Evolutionary conservation across 2,888 invertebrate species (phyloP), one percentile per base, ranked within the genome.

Genomic region (Suillia variegata): DNA sequence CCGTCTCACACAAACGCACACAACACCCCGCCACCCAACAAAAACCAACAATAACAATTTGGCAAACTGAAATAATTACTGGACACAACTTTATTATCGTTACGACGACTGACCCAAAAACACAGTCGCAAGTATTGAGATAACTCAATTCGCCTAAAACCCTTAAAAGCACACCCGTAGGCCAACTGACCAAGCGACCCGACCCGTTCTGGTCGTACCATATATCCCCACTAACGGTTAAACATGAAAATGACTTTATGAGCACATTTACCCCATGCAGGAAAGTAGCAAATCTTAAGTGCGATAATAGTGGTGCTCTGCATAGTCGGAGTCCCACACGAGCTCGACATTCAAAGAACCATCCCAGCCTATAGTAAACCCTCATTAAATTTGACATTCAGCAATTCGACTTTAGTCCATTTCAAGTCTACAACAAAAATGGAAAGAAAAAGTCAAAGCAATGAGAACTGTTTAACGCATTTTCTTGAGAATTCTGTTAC

Each of bases 381-480:
- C 70, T 76, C 75, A 77, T 77, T 77, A 73, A 72, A 71, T 70
- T 76, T 73, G 71, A 75, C 74, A 77, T 71, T n/a, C 45, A 64
- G 49, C 47, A 61, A 56, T 55, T 63, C 22, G 31, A 21, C 49
- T 56, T 20, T 17, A 49, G 18, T 45, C 13, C 38, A 24, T 17
- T 15, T 45, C n/a, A n/a, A n/a, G n/a, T n/a, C n/a, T n/a, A n/a
- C n/a, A n/a, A n/a, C n/a, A n/a, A n/a, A n/a, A n/a, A n/a, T n/a
- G n/a, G n/a, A n/a, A n/a, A n/a, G n/a, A n/a, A n/a, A n/a, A n/a
- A n/a, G n/a, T n/a, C n/a, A n/a, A n/a, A n/a, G n/a, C n/a, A n/a
- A n/a, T n/a, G 22, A 53, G 61, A 61, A 61, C 49, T 65, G 66
- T 47, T 52, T 60, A 61, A 59, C 55, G 62, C 62, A 56, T 50